Base-by-base conservation (phyloP, 2,113 vertebrate genomes). In the Pterocles orientalis region DNA sequence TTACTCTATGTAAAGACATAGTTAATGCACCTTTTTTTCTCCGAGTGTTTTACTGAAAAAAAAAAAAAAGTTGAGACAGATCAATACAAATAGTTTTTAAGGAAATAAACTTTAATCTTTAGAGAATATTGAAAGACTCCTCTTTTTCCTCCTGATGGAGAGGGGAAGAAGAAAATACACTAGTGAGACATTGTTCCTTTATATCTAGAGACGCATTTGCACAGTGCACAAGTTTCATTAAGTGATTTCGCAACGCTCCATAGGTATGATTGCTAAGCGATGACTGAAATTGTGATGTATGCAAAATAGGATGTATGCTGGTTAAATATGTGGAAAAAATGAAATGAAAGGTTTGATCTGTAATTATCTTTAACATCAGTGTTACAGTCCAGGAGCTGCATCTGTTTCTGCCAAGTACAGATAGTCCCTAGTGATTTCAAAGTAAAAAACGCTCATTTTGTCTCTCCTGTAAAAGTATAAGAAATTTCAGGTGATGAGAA, bases 111-210 rank as follows among this genome's bases (percentile, higher is more conserved):
- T 43, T 58, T 25, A 26, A 16, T 77, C 9, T 11, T 68, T 12
- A 5, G 14, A 43, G 7, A 36, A 6, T 25, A 1, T 41, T 54
- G 2, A 5, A 45, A 60, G 43, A 24, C 7, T 54, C 3, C 2
- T 58, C 15, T 24, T 78, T 47, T 75, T 62, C 11, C 33, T 71
- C 10, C 33, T n/a, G 12, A 33, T 18, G 14, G 2, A n/a, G 14
- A 7, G 13, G 14, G 26, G 14, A 60, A 43, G 12, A 57, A n/a
- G n/a, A 50, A 48, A 77, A 57, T 21, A 16, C 5, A 15, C 8
- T 14, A 53, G 8, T 3, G 14, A 25, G 29, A 9, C 20, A 18
- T 23, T 1, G 3, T 47, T 69, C 23, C 1, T 65, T 65, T 66
- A 1, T 33, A 19, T 36, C 14, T 33, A 14, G 6, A 28, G 21